These are phyloP conservation scores for Pseudochaenichthys georgianus DNA, from an alignment of 2,797 vertebrate genomes.

Conservation along the genomic window DNA sequence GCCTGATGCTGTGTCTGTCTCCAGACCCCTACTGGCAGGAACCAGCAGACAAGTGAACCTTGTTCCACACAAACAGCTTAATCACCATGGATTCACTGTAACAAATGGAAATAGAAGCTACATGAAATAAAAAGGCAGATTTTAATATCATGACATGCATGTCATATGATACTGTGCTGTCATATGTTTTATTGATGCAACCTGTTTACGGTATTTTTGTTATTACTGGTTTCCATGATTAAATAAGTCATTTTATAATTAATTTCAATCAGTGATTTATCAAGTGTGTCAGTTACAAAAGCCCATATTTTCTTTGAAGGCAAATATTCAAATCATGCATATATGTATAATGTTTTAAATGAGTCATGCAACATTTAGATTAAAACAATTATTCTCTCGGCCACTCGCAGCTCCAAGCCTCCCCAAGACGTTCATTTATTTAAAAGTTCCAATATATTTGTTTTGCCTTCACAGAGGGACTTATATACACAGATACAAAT, in stretches of 20 bases:
- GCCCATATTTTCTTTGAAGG: background rate
- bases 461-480: too few relatives aligned
- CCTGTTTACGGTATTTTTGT: background rate
- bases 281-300: background rate
- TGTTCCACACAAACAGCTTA: background rate
- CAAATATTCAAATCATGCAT: background rate
- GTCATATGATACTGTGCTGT: background rate
- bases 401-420: too few relatives aligned
- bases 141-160: background rate
- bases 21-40: slow-evolving; percentile 37
- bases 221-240: background rate
- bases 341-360: background rate
- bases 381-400: too few relatives aligned
- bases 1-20: slow-evolving; percentile 24
- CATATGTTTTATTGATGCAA: background rate
- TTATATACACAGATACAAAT: too few relatives aligned
- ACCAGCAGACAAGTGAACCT: slow-evolving; percentile 14
- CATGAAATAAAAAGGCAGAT: background rate
- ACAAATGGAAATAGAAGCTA: background rate
- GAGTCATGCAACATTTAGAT: too few relatives aligned
- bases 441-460: too few relatives aligned
- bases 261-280: background rate
- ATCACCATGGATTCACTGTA: background rate
- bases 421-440: too few relatives aligned
- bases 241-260: too few relatives aligned